Percentiles rank a stretch among this genome's conserved stretches.
Evolutionary conservation across 2,797 vertebrate species (phyloP).

Genomic region (Argya squamiceps): DNA sequence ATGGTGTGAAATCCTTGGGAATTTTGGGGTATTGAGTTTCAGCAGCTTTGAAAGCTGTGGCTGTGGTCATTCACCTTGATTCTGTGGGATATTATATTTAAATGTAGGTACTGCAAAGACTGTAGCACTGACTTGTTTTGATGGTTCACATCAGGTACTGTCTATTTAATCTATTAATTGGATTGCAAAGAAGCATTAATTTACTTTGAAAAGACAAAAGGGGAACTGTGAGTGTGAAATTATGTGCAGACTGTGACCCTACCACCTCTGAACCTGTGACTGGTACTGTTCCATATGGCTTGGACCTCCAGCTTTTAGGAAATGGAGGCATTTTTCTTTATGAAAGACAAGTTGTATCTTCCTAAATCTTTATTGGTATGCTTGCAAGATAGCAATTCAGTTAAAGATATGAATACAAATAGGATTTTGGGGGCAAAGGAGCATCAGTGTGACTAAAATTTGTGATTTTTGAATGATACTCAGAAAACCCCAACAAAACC

Average conservation of each 20-base stretch:
- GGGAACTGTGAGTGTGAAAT: neutral
- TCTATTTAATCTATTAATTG: neutral
- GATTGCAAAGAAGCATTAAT: neutral
- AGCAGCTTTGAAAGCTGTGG: neutral
- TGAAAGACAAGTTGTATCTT: neutral
- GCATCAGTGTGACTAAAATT: neutral
- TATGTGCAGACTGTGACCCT: neutral
- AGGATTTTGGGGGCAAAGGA: neutral
- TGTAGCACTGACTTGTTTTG: neutral
- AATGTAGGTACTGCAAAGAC: neutral
- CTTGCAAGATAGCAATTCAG: neutral
- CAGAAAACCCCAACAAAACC: neutral
- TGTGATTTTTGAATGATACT: neutral
- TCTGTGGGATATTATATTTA: neutral
- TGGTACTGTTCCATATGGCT: rapidly evolving
- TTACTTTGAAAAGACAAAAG: neutral
- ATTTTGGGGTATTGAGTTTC: neutral
- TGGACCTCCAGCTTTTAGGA: neutral
- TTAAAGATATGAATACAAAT: neutral
- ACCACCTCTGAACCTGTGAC: neutral
- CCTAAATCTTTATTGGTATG: neutral
- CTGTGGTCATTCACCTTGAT: neutral
- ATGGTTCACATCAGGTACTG: neutral
- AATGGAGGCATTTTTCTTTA: neutral
- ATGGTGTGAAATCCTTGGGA: neutral